Base-by-base conservation (phyloP, 2,113 vertebrate species). In the Galbula dea region DNA sequence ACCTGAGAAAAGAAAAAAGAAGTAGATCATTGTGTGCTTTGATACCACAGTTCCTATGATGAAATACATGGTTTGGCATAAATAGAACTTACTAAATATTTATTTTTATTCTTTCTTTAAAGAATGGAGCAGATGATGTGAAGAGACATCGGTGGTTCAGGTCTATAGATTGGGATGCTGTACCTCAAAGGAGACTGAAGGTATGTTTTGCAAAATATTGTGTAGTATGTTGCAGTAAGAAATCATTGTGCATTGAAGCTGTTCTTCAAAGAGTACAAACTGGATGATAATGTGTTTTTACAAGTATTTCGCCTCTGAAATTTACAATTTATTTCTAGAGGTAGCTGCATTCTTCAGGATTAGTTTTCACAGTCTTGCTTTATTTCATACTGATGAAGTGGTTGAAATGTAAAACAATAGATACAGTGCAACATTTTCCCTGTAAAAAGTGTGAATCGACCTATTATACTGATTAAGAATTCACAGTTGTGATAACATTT, bases 131-230 rank as follows among this genome's bases (percentile, higher is more conserved):
- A 1, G 99, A 99, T 10, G 99, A 99, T 30, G 98, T 99, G 61
- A 99, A 99, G 81, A 98, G 98, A 26, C 99, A 99, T 71, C 96
- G 99, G 9, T 99, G 99, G 99, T 99, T 99, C 96, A 99, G 99
- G 41, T 94, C 97, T 2, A 86, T 99, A 75, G 99, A 99, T 83
- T 99, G 99, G 99, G 99, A 99, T 1, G 90, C 96, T 3, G 98
- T 99, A 76, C 98, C 98, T 6, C 97, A 98, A 83, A 98, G 98
- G 83, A 99, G 98, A 77, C 95, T 99, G 21, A 99, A 99, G 98
- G 99, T 99, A 94, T 81, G 22, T 76, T 83, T 34, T 86, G 71
- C 30, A 92, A 83, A 86, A 89, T 75, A 54, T 43, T 77, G 5
- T 18, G 9, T 54, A 89, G 62, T 76, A 67, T 37, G 63, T 65